Evolutionary conservation across 2,797 vertebrate species (phyloP), one percentile per base, ranked within the genome.

Genomic region (Aphelocoma californica): DNA sequence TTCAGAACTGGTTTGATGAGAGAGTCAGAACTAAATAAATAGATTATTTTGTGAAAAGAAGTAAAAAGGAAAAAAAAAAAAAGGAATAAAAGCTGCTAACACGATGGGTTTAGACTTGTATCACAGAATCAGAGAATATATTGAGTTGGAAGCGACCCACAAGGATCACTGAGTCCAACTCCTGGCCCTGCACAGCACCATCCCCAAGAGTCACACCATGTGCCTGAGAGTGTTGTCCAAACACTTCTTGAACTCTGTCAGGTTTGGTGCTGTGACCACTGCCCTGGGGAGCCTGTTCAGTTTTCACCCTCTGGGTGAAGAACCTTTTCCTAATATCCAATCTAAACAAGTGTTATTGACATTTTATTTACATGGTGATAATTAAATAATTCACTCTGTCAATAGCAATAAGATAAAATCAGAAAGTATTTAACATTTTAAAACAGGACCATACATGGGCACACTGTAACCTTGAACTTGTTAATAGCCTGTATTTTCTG

Each of bases 311-410:
- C 38, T 61, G 32, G 21, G 12, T 11, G 47, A 71, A 26, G 0
- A 53, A 32, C 21, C 4, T 70, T 23, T 53, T 28, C 3, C 32
- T 38, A 1, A 45, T 9, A 61, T 26, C 28, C 66, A 53, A 45
- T 4, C 18, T 53, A 36, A 61, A 71, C 1, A 1, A 53, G 15
- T 44, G 21, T 36, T 67, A 87, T 84, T 56, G 88, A 32, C 38
- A 88, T 75, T 88, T 94, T 82, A 86, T 74, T 95, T 73, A 87
- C 73, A 88, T 56, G 7, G 66, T n/a, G 69, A 65, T 75, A 91
- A 78, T 89, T 58, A 83, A 89, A 80, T 75, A 85, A 91, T 48
- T 75, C 83, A 61, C 36, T 53, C 62, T 93, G 70, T 83, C 82
- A 95, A 86, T 24, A 84, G 25, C 77, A 89, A 44, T 83, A 89